Base-by-base conservation (phyloP, 2,113 vertebrate species). In the Scomber scombrus region DNA sequence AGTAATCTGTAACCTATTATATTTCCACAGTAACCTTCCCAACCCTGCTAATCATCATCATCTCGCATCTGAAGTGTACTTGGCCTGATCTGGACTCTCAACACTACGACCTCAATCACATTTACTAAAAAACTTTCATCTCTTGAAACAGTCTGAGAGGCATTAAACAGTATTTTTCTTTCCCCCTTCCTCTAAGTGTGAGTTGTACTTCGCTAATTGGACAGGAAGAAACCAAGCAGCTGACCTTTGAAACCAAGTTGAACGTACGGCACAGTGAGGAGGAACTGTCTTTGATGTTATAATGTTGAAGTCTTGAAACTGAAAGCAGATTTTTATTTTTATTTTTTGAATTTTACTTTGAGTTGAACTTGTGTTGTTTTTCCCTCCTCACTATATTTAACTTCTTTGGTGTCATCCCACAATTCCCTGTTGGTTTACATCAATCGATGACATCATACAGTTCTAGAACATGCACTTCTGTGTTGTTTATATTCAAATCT, bases 261-360 rank as follows among this genome's bases (percentile, higher is more conserved):
- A 76, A 72, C 68, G n/a, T 64, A 23, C 26, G 58, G 67, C 40
- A 12, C 34, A 40, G 34, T 40, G 34, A 68, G 56, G 31, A 80
- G 12, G 21, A 57, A 45, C 40, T 14, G 21, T 21, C 61, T 89
- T 87, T 87, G 73, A 85, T 81, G 79, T 85, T 16, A 43, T 49
- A 67, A 75, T 69, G 69, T 55, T 56, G 34, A 62, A 19, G 23
- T 56, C 66, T 47, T 78, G 69, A 78, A 56, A 60, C 72, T 63
- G 64, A 40, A 8, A 40, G 34, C 34, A 40, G 34, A 40, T 40
- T 40, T 40, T 9, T 9, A 10, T 9, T 40, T 40, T 40, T 7
- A 40, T 6, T 40, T 40, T 40, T 9, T 9, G 2, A 40, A n/a
- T 34, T 40, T 9, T 9, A 40, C 7, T 40, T 40, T 40, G 34